These are phyloP conservation scores for Aythya fuligula DNA, from an alignment of 2,797 vertebrate genomes.

Conservation along the genomic window DNA sequence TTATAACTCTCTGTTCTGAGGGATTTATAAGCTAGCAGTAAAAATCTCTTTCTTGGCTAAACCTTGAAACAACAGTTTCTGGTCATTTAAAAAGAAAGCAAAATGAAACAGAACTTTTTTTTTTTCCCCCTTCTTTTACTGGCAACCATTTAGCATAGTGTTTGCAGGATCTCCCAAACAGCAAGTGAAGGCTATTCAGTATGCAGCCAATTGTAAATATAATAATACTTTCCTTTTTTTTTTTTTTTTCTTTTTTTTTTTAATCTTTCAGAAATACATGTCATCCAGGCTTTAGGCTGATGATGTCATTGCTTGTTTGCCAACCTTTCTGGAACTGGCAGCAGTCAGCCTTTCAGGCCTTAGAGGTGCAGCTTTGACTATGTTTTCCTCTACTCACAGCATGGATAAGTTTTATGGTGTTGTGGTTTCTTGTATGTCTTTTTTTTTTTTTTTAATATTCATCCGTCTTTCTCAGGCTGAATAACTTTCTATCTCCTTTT, in stretches of 20 bases:
- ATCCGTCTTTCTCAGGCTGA: not conserved
- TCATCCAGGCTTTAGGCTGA: not conserved
- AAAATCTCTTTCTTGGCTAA: conserved; percentile 57
- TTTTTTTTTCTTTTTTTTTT: conserved; percentile 22
- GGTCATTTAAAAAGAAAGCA: conserved; percentile 51
- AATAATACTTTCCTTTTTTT: not conserved
- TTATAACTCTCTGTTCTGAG: conserved; percentile 55
- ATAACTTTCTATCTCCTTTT: not conserved
- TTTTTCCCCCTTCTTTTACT: not conserved
- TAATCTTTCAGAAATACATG: conserved; percentile 8
- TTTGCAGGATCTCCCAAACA: conserved; percentile 21
- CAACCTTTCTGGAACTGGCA: not conserved
- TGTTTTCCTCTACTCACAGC: not conserved
- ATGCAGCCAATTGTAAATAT: not conserved
- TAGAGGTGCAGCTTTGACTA: not conserved
- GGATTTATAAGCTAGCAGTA: conserved; percentile 55
- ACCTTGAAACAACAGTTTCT: conserved; percentile 42
- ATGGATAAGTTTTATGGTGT: not conserved
- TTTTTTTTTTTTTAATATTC: not conserved
- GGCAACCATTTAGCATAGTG: not conserved
- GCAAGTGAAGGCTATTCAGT: not conserved
- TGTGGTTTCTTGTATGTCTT: too few species aligned
- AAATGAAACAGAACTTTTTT: conserved; percentile 34
- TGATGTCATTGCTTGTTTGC: conserved; percentile 21
- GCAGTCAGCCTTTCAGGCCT: not conserved